Percentiles rank a stretch among this genome's conserved stretches.
phyloP scores from a whole-genome alignment of 2,888 invertebrate species.

The Leptinotarsa haldemani region DNA sequence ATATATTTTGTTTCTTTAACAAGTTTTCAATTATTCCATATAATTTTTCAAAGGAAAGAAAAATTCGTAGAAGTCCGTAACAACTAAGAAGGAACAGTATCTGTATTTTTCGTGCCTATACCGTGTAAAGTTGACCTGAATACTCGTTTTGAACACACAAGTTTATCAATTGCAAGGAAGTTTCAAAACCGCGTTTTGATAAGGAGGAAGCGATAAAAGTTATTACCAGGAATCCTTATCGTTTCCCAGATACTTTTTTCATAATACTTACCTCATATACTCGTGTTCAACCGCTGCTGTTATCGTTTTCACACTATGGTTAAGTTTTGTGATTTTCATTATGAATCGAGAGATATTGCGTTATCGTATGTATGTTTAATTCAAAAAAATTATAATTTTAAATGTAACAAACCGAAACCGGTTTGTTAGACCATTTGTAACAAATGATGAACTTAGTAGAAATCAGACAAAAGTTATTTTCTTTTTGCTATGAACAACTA shows the following conservation, averaged over 20 bases:
- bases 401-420: no score
- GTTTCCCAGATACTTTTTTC: not conserved
- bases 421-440: no score
- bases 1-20: no score
- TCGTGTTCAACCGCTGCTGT: not conserved
- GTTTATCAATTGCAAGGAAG: constrained; percentile 1
- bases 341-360: not conserved
- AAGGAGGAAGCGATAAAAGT: not conserved
- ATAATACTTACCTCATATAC: not conserved
- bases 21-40: no score
- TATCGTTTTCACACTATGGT: not conserved
- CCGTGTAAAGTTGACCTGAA: not conserved
- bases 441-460: no score
- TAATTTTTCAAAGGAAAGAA: no score
- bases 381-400: no score
- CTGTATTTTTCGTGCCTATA: not conserved
- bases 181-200: constrained; percentile 6
- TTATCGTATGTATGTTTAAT: not conserved
- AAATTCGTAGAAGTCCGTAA: no score
- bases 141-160: not conserved
- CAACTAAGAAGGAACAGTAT: no score
- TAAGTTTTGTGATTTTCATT: not conserved
- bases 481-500: no score
- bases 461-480: no score
- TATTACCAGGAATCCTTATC: constrained; percentile 10